Conservation (phyloP, 2,888 invertebrate species). For the Mesopsocus fuscifrons region DNA sequence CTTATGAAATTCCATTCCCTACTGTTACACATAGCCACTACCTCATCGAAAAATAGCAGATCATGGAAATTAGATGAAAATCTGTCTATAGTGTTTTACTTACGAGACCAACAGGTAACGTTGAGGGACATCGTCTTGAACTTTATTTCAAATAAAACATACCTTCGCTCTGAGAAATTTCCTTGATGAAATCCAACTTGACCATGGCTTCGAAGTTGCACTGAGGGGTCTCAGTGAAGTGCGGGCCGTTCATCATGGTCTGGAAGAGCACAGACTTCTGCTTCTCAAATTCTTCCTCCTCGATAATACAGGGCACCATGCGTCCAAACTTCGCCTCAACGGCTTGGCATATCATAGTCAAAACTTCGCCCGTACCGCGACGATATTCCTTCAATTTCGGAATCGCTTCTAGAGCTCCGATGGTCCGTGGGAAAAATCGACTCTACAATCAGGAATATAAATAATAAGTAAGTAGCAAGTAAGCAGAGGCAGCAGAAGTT, state of each 20-base stretch:
- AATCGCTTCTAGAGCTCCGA: constrained; percentile 37
- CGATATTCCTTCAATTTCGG: constrained; percentile 35
- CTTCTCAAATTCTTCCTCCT: constrained; percentile 46
- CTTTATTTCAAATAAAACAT: no score
- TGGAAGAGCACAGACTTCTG: constrained; percentile 16
- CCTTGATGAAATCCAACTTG: constrained; percentile 2
- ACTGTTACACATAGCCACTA: no score
- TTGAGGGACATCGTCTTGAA: no score
- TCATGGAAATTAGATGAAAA: no score
- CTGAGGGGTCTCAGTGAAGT: constrained; percentile 6
- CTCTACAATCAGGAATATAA: constrained; percentile 20
- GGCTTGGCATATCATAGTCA: constrained; percentile 36
- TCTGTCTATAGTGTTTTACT: no score
- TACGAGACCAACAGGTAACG: no score
- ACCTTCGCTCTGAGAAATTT: no score
- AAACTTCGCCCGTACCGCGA: constrained; percentile 26
- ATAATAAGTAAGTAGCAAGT: no score
- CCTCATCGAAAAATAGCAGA: no score
- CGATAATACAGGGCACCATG: constrained; percentile 41
- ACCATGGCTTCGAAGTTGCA: constrained; percentile 6
- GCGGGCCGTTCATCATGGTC: constrained; percentile 15
- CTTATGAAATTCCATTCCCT: no score
- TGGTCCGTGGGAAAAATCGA: constrained; percentile 34
- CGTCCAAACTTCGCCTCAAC: constrained; percentile 60
- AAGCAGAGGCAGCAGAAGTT: no score